Conservation (phyloP, 30 jellyfish, hydroid and myxozoan genomes). For the Phacellophora camtschatica region DNA sequence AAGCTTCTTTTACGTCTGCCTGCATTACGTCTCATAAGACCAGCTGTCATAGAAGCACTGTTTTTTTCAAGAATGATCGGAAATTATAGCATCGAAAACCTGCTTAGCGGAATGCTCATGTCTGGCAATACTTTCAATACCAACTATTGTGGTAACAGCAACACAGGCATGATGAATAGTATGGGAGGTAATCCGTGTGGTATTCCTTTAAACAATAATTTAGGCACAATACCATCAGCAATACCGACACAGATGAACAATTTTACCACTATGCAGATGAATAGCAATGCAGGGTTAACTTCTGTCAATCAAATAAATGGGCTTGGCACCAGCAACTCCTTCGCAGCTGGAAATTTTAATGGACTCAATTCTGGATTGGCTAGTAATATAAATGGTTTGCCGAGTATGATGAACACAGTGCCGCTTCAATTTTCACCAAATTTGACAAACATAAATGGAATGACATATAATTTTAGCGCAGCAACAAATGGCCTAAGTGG, state of each 20-base stretch:
- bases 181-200: slow-evolving; percentile 50
- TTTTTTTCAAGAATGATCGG: slow-evolving; percentile 92
- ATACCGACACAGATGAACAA: slow-evolving; percentile 63
- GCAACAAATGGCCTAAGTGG: slow-evolving; percentile 42
- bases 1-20: slow-evolving; percentile 91
- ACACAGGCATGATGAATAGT: slow-evolving; percentile 44
- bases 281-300: slow-evolving; percentile 55
- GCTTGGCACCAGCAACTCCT: slow-evolving; percentile 17
- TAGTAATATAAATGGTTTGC: slow-evolving; percentile 36
- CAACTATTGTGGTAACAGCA: slow-evolving; percentile 56
- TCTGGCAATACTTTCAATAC: slow-evolving; percentile 69
- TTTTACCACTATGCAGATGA: slow-evolving; percentile 53
- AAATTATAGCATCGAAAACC: slow-evolving; percentile 82
- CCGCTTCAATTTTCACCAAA: slow-evolving; percentile 76
- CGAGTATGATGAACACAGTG: slow-evolving; percentile 44
- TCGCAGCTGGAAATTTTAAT: slow-evolving; percentile 47
- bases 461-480: slow-evolving; percentile 52
- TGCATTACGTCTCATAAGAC: slow-evolving; percentile 85
- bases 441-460: slow-evolving; percentile 54
- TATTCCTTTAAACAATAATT: slow-evolving; percentile 34
- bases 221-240: slow-evolving; percentile 48
- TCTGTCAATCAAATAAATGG: slow-evolving; percentile 61
- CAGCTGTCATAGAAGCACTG: slow-evolving; percentile 78
- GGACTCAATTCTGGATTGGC: slow-evolving; percentile 11
- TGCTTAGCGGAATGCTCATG: slow-evolving; percentile 83